Conservation (phyloP, 2,797 vertebrate genomes). For the Novumbra hubbsi region DNA sequence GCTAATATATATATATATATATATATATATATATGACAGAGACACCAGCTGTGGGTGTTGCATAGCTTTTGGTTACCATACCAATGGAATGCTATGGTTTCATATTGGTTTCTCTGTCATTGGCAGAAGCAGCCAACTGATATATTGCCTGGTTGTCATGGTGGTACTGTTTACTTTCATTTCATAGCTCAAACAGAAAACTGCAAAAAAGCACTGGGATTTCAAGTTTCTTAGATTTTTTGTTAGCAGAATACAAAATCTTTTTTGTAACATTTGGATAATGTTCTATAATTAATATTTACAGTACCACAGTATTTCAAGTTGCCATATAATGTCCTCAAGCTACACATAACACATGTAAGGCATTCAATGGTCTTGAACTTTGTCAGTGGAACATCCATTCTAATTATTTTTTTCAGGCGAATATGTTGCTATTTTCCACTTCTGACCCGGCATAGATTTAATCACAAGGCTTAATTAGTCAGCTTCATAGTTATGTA, state of each 20-base stretch:
- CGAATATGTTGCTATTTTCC: constrained; percentile 60
- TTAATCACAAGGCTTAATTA: constrained; percentile 74
- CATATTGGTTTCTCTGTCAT: constrained; percentile 6
- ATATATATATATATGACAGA: background rate
- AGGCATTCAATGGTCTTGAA: background rate
- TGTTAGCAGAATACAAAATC: no score
- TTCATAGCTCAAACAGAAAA: background rate
- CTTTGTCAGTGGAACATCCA: constrained; percentile 40
- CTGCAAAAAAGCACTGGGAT: background rate
- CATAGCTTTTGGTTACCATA: constrained; percentile 18
- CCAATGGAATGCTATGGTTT: constrained; percentile 5
- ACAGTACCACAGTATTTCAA: background rate
- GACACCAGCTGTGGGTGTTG: background rate
- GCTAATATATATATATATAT: background rate
- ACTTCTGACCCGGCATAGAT: constrained; percentile 64
- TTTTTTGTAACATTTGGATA: background rate
- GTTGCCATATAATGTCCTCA: background rate
- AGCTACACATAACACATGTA: background rate
- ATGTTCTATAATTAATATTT: background rate
- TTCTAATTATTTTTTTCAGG: constrained; percentile 57
- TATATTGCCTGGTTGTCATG: background rate
- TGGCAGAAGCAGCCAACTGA: background rate
- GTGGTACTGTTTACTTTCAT: background rate
- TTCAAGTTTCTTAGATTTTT: background rate
- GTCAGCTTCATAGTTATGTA: constrained; percentile 63